phyloP scores from a whole-genome alignment of 2,888 invertebrate genomes.

The Acronicta aceris region DNA sequence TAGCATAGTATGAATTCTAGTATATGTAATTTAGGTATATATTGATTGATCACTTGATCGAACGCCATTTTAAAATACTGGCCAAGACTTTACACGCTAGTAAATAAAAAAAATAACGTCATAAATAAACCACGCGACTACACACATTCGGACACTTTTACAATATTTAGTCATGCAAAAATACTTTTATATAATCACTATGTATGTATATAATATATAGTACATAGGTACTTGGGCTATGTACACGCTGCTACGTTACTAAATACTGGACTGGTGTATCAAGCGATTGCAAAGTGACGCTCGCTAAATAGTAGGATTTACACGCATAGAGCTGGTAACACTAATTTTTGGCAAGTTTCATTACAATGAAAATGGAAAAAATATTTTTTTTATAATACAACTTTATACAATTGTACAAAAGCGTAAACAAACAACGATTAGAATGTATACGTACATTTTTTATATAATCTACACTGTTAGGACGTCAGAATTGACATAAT shows the following conservation, averaged over 20 bases:
- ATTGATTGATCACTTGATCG: no score
- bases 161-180: conserved; percentile 71
- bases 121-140: conserved; percentile 59
- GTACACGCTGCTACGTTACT: conserved; percentile 51
- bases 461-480: conserved; percentile 17
- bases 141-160: conserved; percentile 54
- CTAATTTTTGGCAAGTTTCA: conserved; percentile 57
- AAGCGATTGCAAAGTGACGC: conserved; percentile 50
- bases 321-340: conserved; percentile 49
- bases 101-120: conserved; percentile 19
- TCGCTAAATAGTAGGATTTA: conserved; percentile 40
- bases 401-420: conserved; percentile 55
- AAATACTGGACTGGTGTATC: conserved; percentile 64
- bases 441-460: conserved; percentile 31
- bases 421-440: conserved; percentile 45
- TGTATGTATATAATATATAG: conserved; percentile 62
- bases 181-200: conserved; percentile 69
- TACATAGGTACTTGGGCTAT: conserved; percentile 64
- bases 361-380: conserved; percentile 42
- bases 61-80: no score
- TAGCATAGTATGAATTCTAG: no score
- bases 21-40: no score
- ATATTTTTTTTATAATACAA: conserved; percentile 43
- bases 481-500: conserved; percentile 62
- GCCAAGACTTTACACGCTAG: no score